phyloP scores from a whole-genome alignment of 2,113 vertebrate genomes.

The Cariama cristata region DNA sequence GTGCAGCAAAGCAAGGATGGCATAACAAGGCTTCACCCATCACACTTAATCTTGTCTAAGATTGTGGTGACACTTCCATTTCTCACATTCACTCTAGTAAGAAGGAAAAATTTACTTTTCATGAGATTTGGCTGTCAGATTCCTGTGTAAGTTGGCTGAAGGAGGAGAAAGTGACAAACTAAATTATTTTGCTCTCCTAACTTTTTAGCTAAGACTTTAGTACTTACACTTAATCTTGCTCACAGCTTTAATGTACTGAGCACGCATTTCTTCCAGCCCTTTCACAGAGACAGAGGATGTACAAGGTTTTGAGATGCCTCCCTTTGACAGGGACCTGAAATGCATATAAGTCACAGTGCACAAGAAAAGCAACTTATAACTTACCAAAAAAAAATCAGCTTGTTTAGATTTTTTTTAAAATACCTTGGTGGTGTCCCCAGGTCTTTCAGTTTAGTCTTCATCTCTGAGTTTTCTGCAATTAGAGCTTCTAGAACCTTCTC shows the following conservation, averaged over 20 bases:
- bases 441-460: conserved; percentile 69
- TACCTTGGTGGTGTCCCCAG: conserved; percentile 69
- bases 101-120: neutral
- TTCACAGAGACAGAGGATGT: conserved; percentile 69
- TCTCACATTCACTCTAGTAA: neutral
- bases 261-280: conserved; percentile 91
- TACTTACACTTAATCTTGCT: conserved; percentile 91
- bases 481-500: conserved; percentile 54
- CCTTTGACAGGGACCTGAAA: conserved; percentile 70
- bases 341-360: neutral
- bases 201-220: neutral
- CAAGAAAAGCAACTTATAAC: neutral
- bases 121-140: neutral
- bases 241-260: conserved; percentile 89
- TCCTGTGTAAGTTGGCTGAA: neutral
- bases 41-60: neutral
- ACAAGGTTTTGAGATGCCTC: conserved; percentile 45
- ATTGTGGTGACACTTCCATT: neutral
- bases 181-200: neutral
- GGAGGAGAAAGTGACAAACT: neutral
- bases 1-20: neutral
- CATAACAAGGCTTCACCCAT: neutral
- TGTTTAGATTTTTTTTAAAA: neutral
- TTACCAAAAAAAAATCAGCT: neutral
- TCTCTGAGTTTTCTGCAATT: conserved; percentile 62